Conservation (phyloP, 2,797 vertebrate genomes). For the Lycodopsis pacificus region DNA sequence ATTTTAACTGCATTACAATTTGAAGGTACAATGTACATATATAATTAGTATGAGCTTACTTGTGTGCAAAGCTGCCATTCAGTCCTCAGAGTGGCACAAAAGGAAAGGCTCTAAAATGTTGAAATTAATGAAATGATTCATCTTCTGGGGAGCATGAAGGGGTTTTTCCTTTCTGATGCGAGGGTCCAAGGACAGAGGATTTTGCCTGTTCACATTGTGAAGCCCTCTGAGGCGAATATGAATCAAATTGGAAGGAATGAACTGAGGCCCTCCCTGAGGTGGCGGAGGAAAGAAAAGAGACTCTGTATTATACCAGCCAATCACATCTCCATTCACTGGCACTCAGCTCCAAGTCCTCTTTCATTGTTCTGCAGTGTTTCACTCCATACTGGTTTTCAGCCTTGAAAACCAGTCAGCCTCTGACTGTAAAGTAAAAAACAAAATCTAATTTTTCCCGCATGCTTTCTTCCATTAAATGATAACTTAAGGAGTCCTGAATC, state of each 20-base stretch:
- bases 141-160: no score
- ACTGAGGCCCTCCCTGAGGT: slow-evolving; percentile 27
- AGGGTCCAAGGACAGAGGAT: no score
- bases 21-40: no score
- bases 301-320: slow-evolving; percentile 6
- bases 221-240: no score
- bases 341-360: slow-evolving; percentile 21
- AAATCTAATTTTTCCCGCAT: neutral
- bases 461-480: slow-evolving; percentile 33
- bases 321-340: slow-evolving; percentile 20
- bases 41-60: no score
- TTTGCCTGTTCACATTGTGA: no score
- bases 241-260: neutral
- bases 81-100: no score
- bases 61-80: no score
- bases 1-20: neutral
- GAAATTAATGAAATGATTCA: no score
- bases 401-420: neutral
- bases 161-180: no score
- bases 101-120: no score
- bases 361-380: slow-evolving; percentile 9
- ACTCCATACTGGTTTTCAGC: neutral
- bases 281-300: slow-evolving; percentile 11
- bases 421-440: slow-evolving; percentile 16
- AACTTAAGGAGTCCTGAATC: slow-evolving; percentile 26